Evolutionary conservation across 2,113 vertebrate species (phyloP), one percentile per base, ranked within the genome.

Genomic region (Gulo gulo): DNA sequence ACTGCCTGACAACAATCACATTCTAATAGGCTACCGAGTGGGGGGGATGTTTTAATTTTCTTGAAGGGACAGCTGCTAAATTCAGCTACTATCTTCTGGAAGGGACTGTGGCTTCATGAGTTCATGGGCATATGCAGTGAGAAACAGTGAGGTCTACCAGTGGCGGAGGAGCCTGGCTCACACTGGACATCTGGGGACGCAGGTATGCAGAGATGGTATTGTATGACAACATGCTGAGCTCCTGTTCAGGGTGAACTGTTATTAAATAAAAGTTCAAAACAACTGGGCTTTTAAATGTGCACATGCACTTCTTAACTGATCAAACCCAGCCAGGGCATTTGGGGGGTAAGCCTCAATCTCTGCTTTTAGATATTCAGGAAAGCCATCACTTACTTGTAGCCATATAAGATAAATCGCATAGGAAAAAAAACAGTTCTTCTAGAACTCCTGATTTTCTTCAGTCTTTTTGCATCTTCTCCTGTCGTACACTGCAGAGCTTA

Each of bases 231-330:
- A 18, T 20, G 31, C 59, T 65, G 42, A 95, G 18, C 34, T 42
- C 57, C 36, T 80, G 34, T 6, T 42, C 65, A 88, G 71, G 57
- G 18, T 55, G 36, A 78, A 87, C 39, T n/a, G 1, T 50, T 84
- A 71, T 7, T 36, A 96, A 39, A 59, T 52, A 78, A 78, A 55
- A 91, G 24, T 55, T 92, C 21, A 67, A 94, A 57, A 50, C 31
- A 80, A 16, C 24, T 23, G 63, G 13, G 67, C 80, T 76, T 76
- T 24, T 42, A 74, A 92, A 82, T 55, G 55, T 39, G 16, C 15
- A 76, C 3, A 52, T n/a, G 31, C 13, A 93, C 9, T 74, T 76
- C 7, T 80, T 76, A 52, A 45, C 13, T 76, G 14, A 86, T 45
- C 47, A 82, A 97, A 86, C 2, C 5, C 12, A 82, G 12, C 11